Percentiles rank a stretch among this genome's conserved stretches.
phyloP scores from a whole-genome alignment of 2,113 vertebrate genomes.

The Mesocricetus auratus region DNA sequence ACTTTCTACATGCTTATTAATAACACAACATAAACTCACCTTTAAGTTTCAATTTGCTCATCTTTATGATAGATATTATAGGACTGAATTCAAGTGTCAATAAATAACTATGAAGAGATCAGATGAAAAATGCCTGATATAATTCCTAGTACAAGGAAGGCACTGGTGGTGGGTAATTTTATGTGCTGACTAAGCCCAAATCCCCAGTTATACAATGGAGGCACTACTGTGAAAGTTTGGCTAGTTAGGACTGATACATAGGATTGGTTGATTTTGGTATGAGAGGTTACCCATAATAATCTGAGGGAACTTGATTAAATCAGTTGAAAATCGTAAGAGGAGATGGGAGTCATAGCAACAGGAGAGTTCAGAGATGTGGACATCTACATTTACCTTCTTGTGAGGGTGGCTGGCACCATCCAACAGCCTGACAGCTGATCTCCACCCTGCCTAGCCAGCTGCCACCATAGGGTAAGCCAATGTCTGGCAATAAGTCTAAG shows the following conservation, averaged over 20 bases:
- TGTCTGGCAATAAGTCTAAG: background rate
- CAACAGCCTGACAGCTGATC: background rate
- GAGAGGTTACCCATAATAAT: background rate
- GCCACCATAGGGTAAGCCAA: background rate
- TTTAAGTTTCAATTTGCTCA: background rate
- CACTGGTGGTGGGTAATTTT: background rate
- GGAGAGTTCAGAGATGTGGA: background rate
- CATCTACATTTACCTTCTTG: background rate
- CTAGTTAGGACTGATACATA: background rate
- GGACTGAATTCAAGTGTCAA: constrained; percentile 1
- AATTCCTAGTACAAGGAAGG: background rate
- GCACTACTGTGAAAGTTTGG: background rate
- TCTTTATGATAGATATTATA: constrained; percentile 23
- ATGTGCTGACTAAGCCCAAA: background rate
- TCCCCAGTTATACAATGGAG: background rate
- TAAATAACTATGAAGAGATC: background rate
- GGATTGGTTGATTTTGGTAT: background rate
- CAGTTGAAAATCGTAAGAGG: background rate
- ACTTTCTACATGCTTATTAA: background rate
- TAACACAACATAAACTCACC: background rate
- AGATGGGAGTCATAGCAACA: background rate
- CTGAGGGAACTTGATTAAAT: background rate
- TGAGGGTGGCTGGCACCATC: background rate
- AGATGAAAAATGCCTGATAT: constrained; percentile 1
- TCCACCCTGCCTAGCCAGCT: background rate